phyloP scores from a whole-genome alignment of 2,797 vertebrate genomes.

The Meda fulgida region DNA sequence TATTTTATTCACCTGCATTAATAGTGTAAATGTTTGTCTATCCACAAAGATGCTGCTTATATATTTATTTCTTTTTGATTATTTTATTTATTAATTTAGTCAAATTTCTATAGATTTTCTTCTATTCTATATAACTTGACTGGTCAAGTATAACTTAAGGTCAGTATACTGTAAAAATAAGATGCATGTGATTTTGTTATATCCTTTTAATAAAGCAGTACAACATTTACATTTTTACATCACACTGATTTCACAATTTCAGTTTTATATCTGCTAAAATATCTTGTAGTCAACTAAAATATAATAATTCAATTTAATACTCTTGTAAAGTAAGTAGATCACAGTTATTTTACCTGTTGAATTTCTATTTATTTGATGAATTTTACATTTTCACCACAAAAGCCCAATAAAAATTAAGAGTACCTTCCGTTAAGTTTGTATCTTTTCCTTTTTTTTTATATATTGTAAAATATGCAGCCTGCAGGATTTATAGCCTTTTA shows the following conservation, averaged over 20 bases:
- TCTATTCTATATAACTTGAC: too few species aligned
- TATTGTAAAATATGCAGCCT: background rate
- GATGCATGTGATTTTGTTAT: background rate
- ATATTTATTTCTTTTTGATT: background rate
- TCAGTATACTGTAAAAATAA: background rate
- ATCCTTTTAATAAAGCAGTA: constrained; percentile 21
- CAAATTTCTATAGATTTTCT: background rate
- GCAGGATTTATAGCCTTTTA: background rate
- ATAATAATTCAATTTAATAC: background rate
- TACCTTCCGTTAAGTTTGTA: background rate
- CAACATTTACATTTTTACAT: background rate
- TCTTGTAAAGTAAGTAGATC: background rate
- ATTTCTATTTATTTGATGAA: background rate
- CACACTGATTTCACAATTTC: constrained; percentile 1
- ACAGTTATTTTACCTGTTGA: constrained; percentile 1
- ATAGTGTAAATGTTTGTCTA: too few species aligned
- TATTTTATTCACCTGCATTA: background rate
- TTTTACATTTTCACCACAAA: background rate
- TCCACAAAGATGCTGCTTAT: background rate
- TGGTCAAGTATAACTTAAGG: too few species aligned
- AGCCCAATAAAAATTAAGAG: background rate
- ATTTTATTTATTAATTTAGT: background rate
- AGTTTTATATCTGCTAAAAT: background rate
- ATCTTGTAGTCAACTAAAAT: constrained; percentile 2
- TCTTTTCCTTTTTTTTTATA: background rate